Percentiles rank a stretch among this genome's conserved stretches.
Evolutionary conservation across 2,888 invertebrate genomes (phyloP).

Genomic region (Sarcophaga subvicina): DNA sequence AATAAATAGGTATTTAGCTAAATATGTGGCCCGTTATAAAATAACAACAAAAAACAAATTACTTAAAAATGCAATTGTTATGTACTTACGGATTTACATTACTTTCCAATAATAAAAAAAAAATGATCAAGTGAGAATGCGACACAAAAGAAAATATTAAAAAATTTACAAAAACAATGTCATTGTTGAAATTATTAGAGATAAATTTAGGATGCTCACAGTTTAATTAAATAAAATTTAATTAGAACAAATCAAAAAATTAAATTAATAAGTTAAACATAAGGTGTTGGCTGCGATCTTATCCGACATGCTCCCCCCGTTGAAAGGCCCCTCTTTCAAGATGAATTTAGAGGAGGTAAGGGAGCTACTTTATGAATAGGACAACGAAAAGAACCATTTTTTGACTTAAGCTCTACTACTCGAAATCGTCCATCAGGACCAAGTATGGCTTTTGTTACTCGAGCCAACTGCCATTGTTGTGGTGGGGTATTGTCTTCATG

Average conservation of each 20-base stretch:
- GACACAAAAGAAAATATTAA: background rate
- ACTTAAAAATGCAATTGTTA: conserved; percentile 1
- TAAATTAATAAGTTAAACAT: background rate
- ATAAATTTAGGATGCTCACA: background rate
- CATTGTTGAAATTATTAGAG: background rate
- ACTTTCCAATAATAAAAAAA: conserved; percentile 5
- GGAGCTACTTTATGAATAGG: too few species aligned
- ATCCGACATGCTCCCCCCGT: background rate
- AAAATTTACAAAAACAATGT: background rate
- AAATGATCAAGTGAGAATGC: background rate
- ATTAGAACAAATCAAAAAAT: too few species aligned
- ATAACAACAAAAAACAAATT: background rate
- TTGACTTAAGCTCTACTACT: too few species aligned
- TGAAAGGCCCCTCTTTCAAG: background rate
- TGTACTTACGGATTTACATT: background rate
- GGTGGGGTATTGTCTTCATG: too few species aligned
- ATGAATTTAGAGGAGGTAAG: too few species aligned
- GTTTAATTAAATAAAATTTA: background rate
- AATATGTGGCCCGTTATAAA: background rate
- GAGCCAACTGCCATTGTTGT: too few species aligned
- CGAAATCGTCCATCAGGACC: too few species aligned
- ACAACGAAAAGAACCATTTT: too few species aligned
- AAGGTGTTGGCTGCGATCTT: background rate
- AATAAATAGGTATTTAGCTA: conserved; percentile 2
- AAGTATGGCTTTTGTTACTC: too few species aligned